Conservation (phyloP, 2,797 vertebrate genomes). For the Chelon labrosus region DNA sequence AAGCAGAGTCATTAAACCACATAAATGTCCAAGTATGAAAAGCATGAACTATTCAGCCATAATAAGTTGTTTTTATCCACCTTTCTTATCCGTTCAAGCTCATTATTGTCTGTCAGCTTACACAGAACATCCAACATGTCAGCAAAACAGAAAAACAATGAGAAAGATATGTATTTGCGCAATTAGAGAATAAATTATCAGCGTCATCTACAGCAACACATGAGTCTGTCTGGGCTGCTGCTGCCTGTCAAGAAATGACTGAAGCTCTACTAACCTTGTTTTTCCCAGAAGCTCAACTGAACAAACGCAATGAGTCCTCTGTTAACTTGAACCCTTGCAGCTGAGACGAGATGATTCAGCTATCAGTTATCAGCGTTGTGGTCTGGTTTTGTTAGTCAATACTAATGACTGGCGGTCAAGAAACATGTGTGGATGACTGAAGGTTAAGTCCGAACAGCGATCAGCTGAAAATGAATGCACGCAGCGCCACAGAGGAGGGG, state of each 20-base stretch:
- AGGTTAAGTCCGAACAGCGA: slow-evolving; percentile 19
- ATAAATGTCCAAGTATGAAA: neutral
- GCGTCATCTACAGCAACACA: slow-evolving; percentile 29
- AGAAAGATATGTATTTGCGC: neutral
- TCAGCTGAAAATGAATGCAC: neutral
- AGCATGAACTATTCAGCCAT: neutral
- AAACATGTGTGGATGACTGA: slow-evolving; percentile 3
- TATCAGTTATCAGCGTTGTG: neutral
- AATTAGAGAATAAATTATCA: neutral
- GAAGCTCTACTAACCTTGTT: slow-evolving; percentile 27
- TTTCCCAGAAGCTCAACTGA: neutral
- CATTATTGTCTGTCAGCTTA: neutral
- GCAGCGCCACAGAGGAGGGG: slow-evolving; percentile 10
- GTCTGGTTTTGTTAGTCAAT: slow-evolving; percentile 13
- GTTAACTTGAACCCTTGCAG: neutral
- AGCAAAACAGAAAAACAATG: neutral
- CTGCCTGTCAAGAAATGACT: slow-evolving; percentile 19
- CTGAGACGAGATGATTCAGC: slow-evolving; percentile 17
- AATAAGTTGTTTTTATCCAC: neutral
- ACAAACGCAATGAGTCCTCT: slow-evolving; percentile 1
- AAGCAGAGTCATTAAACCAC: neutral
- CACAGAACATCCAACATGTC: neutral
- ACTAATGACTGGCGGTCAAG: slow-evolving; percentile 4
- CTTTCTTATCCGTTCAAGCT: neutral
- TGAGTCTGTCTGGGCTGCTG: slow-evolving; percentile 22